phyloP scores from a whole-genome alignment of 2,113 vertebrate species.

The Elaphurus davidianus region DNA sequence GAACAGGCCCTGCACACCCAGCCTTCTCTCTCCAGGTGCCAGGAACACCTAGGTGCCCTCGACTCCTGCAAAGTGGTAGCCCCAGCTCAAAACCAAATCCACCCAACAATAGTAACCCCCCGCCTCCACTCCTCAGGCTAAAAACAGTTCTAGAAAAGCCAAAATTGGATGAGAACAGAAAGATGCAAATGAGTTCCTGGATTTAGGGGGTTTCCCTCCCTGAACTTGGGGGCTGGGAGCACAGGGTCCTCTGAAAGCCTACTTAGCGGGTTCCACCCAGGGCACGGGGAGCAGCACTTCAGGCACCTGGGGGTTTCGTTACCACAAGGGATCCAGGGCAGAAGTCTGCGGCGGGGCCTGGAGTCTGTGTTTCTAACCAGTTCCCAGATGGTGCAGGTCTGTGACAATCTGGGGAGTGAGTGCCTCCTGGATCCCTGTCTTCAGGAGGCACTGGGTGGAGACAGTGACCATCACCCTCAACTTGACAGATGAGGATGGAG shows the following conservation, averaged over 20 bases:
- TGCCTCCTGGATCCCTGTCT: neutral
- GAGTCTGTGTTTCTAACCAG: neutral
- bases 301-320: neutral
- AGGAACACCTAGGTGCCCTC: neutral
- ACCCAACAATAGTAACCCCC: neutral
- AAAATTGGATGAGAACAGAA: neutral
- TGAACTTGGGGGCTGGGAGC: neutral
- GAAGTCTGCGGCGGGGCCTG: neutral
- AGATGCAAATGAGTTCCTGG: neutral
- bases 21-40: too few relatives aligned
- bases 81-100: neutral
- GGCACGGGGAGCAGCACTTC: neutral
- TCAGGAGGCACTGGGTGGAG: neutral
- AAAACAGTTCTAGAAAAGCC: neutral
- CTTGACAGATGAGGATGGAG: neutral
- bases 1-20: neutral
- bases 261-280: neutral
- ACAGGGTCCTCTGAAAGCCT: neutral
- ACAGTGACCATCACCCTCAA: neutral
- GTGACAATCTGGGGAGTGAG: neutral
- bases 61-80: neutral
- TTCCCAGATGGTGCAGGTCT: neutral
- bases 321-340: neutral
- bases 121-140: too few relatives aligned
- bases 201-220: neutral